A percentile compares a stretch with the other conserved stretches of the same genome.
These are phyloP conservation scores for Torymus auratus DNA, from an alignment of 2,888 invertebrate species.

Conservation along the genomic window DNA sequence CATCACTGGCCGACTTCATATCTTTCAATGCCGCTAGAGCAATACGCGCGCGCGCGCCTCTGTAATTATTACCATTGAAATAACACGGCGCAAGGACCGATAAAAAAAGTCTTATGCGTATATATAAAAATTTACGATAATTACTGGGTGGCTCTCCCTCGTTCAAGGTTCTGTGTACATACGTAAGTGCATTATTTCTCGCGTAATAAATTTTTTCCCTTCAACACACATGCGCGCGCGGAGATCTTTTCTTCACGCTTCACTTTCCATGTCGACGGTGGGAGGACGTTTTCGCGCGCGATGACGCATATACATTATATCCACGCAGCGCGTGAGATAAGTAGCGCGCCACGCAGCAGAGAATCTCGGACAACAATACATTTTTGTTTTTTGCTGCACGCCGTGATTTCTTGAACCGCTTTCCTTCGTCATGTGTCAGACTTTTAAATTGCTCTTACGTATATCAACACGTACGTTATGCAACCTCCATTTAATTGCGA, in stretches of 20 bases:
- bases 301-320: constrained; percentile 29
- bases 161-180: constrained; percentile 3
- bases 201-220: constrained; percentile 25
- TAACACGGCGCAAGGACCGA: not conserved
- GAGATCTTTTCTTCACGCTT: constrained; percentile 15
- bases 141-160: constrained; percentile 26
- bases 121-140: constrained; percentile 45
- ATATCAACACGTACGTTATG: not conserved
- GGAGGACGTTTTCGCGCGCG: constrained; percentile 22
- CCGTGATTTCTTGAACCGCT: not conserved
- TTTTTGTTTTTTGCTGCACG: not conserved
- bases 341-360: too few relatives aligned
- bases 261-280: constrained; percentile 30
- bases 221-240: not conserved
- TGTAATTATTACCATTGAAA: constrained; percentile 29
- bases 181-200: constrained; percentile 12
- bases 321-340: not conserved
- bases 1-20: not conserved
- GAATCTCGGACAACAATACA: not conserved
- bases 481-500: not conserved
- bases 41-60: not conserved
- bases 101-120: constrained; percentile 15
- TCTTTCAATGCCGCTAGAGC: constrained; percentile 19
- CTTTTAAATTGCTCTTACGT: not conserved
- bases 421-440: not conserved